Conservation (phyloP, 2,888 invertebrate genomes). For the Plagiodera versicolora region DNA sequence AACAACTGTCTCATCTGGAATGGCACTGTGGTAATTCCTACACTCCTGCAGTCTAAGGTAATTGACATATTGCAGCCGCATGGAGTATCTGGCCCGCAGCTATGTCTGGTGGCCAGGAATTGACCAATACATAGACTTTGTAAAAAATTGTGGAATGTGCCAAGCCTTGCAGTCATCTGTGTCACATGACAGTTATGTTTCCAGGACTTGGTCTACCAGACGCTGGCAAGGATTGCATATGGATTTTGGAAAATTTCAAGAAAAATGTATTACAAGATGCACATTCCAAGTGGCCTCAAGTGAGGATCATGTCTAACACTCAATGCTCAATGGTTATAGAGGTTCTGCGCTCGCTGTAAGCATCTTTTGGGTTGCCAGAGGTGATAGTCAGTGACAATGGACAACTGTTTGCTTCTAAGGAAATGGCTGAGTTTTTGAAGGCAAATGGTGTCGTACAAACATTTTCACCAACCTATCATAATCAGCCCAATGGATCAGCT, state of each 20-base stretch:
- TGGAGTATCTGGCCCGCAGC: no score
- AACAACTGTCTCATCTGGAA: no score
- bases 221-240: background rate
- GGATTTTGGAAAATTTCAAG: background rate
- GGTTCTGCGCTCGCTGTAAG: background rate
- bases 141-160: no score
- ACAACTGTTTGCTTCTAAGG: background rate
- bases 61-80: no score
- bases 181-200: no score
- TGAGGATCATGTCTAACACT: background rate
- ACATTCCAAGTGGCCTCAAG: background rate
- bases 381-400: background rate
- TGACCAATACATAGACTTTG: no score
- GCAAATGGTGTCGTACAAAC: background rate
- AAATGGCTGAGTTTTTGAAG: background rate
- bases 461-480: background rate
- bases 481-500: no score
- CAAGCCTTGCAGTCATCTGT: no score
- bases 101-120: no score
- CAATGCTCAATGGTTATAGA: background rate
- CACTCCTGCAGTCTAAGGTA: no score
- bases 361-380: background rate
- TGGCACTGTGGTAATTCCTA: no score
- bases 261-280: background rate
- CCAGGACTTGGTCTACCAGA: no score